Evolutionary conservation across 1,140 invertebrate genomes (phyloP), one percentile per base, ranked within the genome.

Genomic region (Aethina tumida): DNA sequence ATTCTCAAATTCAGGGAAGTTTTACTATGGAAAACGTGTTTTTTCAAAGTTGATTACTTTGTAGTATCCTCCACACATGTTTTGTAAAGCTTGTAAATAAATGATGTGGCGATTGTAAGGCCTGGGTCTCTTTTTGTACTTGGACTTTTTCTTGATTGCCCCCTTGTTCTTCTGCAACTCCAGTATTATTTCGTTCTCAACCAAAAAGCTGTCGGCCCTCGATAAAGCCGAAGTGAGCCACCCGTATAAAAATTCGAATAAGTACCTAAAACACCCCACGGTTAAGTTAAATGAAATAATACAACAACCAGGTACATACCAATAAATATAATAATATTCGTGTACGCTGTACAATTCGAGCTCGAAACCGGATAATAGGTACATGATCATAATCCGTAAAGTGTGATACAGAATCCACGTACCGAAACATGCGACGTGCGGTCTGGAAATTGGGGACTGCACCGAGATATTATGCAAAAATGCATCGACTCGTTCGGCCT

Each of bases 331-430:
- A 52, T 93, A 82, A 65, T 90, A 97, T 67, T 98, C 94, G 59
- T 96, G 92, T n/a, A 84, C 78, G 25, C 88, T 89, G 67, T 97
- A 98, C 0, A 98, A 65, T 60, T 97, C 92, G 10, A 98, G 67
- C 58, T 97, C 93, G 53, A 98, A 91, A 0, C 94, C 94, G 33
- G 88, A 84, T 39, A 97, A 70, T 14, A 96, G 69, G 65, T 94
- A 98, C 60, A 91, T 83, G 39, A 94, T 84, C 90, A 97, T 97
- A n/a, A 93, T 79, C 41, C 86, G 71, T 10, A 97, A 70, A n/a
- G 89, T 93, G 62, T 96, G 90, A 66, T 95, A 96, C 27, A 97
- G 69, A 15, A 96, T 78, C 94, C 94, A 98, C 5, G 91, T 96
- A 24, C 88, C 85, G 62, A 95, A 92, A 59, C 87, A 94, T 0